Percentiles rank a stretch among this genome's conserved stretches.
Conservation (phyloP, 2,888 invertebrate genomes). For the Sarcophaga rosellei region DNA sequence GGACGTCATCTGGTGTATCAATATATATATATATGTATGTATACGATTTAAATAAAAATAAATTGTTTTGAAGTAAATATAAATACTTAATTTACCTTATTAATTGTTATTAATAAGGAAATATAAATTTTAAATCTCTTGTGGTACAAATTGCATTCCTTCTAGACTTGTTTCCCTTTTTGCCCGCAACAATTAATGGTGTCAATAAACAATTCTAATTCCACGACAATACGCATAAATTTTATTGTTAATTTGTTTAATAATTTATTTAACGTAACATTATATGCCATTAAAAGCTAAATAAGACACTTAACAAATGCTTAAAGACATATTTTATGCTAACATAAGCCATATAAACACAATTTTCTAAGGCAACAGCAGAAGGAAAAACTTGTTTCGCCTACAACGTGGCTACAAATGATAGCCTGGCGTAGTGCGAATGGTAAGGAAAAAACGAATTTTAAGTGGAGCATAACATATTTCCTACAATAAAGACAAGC, state of each 20-base stretch:
- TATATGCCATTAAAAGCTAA: conserved; percentile 54
- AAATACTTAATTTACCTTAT: too few species aligned
- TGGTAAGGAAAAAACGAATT: too few species aligned
- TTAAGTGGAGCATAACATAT: conserved; percentile 4
- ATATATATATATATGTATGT: too few species aligned
- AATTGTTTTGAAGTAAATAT: too few species aligned
- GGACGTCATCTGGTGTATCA: too few species aligned
- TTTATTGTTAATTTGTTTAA: conserved; percentile 39
- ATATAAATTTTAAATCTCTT: too few species aligned
- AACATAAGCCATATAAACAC: conserved; percentile 20
- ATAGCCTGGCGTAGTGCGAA: background rate
- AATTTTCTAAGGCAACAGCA: background rate
- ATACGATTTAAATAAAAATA: too few species aligned
- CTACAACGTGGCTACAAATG: conserved; percentile 49
- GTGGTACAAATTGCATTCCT: too few species aligned
- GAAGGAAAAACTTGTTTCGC: conserved; percentile 54
- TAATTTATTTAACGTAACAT: conserved; percentile 47
- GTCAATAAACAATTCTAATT: background rate
- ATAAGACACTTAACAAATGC: conserved; percentile 62
- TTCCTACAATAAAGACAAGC: background rate
- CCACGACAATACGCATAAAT: conserved; percentile 7
- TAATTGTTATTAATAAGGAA: too few species aligned
- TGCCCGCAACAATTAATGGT: background rate
- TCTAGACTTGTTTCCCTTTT: too few species aligned
- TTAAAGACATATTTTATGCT: conserved; percentile 46